Percentiles rank a stretch among this genome's conserved stretches.
phyloP scores from a whole-genome alignment of 2,113 vertebrate species.

The Hippocampus abdominalis region DNA sequence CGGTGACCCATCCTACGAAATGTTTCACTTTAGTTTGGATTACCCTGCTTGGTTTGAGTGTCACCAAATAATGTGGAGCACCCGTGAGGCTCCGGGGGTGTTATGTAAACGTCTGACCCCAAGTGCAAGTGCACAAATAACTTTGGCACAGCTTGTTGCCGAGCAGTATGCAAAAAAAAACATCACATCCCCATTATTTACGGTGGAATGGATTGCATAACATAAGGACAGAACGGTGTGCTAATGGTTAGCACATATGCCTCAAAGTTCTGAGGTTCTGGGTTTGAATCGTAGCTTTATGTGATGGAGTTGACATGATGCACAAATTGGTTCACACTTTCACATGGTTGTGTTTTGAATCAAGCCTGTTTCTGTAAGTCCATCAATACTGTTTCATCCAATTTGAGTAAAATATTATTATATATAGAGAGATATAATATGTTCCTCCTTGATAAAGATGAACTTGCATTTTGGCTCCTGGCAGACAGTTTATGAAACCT shows the following conservation, averaged over 20 bases:
- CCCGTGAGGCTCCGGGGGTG: not conserved
- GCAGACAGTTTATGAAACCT: no score
- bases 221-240: not conserved
- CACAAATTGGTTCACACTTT: no score
- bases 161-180: not conserved
- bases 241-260: not conserved
- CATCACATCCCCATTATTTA: not conserved
- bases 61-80: conserved; percentile 1
- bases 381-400: no score
- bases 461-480: no score
- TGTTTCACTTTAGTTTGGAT: not conserved
- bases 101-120: conserved; percentile 8
- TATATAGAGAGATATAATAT: no score
- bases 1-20: not conserved
- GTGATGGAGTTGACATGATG: no score
- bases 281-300: not conserved
- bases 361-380: no score
- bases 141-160: not conserved
- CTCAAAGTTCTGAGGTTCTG: not conserved
- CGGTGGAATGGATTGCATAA: not conserved
- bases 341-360: no score
- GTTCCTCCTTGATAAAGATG: no score
- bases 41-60: not conserved
- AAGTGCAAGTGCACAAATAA: conserved; percentile 8
- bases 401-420: no score